Evolutionary conservation across 1,140 invertebrate genomes (phyloP), one percentile per base, ranked within the genome.

Genomic region (Euwallacea similis): DNA sequence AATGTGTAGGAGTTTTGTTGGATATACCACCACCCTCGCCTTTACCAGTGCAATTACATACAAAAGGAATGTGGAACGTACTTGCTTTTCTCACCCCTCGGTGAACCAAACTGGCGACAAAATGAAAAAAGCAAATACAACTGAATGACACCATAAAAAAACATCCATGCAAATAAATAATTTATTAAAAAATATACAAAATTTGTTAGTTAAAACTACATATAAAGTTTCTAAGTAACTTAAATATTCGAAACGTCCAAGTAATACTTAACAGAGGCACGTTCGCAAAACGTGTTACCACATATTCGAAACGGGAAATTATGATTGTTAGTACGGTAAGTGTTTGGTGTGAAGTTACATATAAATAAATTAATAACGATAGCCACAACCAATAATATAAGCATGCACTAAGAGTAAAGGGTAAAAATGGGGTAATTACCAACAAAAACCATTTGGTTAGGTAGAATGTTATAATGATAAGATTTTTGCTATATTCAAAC

Each of bases 81-180:
- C 54, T 71, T 71, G 69, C 69, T 66, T 44, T 66, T 66, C 60
- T 59, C 41, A 13, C 64, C 46, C 9, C 9, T 50, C 46, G 13
- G 2, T 50, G 13, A 50, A 50, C 46, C 13, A 50, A 50, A 50
- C 13, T 33, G 21, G 21, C 21, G 13, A 50, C 6, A 50, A 71
- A 47, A 42, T 9, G 15, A 71, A 72, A 67, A 66, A 64, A 67
- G 64, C 70, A 72, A 66, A 53, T 67, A 72, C 42, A 7, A 65
- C 53, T 65, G n/a, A 13, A 72, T 41, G 65, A 67, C 56, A 66
- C 41, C 65, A 66, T 50, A 72, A 72, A 66, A 72, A 72, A 72
- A 72, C 70, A 66, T 41, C 47, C 70, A 67, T 72, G 70, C 70
- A 72, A 66, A 72, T 72, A 72, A 72, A 72, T 66, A 72, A 59